phyloP scores from a whole-genome alignment of 2,797 vertebrate species.

The Intellagama lesueurii region DNA sequence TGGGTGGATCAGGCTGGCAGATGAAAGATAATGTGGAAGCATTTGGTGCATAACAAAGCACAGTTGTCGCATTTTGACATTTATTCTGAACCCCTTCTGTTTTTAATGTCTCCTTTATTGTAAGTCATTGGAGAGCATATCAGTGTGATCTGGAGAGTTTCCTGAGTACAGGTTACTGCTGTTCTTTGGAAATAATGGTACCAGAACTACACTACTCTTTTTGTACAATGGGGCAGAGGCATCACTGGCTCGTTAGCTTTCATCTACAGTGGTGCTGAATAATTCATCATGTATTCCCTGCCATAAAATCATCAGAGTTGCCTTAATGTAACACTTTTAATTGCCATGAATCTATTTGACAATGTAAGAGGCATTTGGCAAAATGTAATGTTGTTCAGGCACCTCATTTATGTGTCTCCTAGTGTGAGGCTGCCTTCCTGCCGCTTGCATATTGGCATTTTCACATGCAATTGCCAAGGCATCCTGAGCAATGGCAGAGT shows the following conservation, averaged over 20 bases:
- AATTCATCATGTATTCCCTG: conserved; percentile 64
- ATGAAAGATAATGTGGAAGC: background rate
- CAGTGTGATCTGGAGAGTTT: background rate
- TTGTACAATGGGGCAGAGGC: conserved; percentile 46
- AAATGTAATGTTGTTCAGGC: conserved; percentile 46
- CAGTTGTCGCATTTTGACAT: background rate
- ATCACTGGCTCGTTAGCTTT: conserved; percentile 48
- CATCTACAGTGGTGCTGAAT: conserved; percentile 62
- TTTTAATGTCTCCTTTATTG: conserved; percentile 11
- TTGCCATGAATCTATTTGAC: conserved; percentile 55
- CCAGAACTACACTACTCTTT: background rate
- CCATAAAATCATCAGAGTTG: conserved; percentile 55
- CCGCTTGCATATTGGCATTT: conserved; percentile 39
- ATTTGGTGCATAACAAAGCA: background rate
- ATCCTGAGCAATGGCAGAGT: background rate
- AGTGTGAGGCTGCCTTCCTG: conserved; percentile 36
- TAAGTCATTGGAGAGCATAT: conserved; percentile 24
- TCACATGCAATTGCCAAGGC: conserved; percentile 15
- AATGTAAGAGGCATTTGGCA: conserved; percentile 43
- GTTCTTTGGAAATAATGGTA: background rate
- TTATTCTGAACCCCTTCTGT: background rate
- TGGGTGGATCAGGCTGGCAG: conserved; percentile 2
- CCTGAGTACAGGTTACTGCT: conserved; percentile 23
- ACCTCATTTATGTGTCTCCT: conserved; percentile 50
- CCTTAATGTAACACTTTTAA: conserved; percentile 47